Evolutionary conservation across 2,113 vertebrate genomes (phyloP), one percentile per base, ranked within the genome.

Genomic region (Ailuropoda melanoleuca): DNA sequence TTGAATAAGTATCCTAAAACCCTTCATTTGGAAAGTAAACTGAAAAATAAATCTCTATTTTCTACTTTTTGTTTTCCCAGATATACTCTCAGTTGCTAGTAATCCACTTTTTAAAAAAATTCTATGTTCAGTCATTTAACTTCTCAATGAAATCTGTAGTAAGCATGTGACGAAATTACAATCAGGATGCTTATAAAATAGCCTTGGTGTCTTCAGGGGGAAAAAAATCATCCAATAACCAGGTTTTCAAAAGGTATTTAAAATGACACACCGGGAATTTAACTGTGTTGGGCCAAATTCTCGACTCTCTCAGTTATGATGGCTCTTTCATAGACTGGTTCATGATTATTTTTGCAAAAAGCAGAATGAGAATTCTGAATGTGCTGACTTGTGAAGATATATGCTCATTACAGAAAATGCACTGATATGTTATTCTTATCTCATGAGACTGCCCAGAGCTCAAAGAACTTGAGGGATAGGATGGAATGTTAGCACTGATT

Each of bases 21-120:
- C 34, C 11, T 94, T 90, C 88, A 64, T 84, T 96, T 94, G 31
- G 6, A 94, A 97, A 82, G 23, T 82, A 97, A 95, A 58, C 7
- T 50, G 24, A 37, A 95, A 93, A 21, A 29, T 85, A 50, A 84
- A 85, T 74, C 15, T 50, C 21, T 87, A 17, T 21, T 72, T 23
- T 95, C 48, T 96, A 80, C 8, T 83, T 91, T 88, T 37, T 95
- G 80, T 78, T 82, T 74, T 56, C 43, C 43, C 43, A 31, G 8
- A 86, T 43, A 92, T 37, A 90, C 23, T 29, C 19, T 74, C 31
- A 56, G 29, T 89, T 90, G 34, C 53, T 90, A 83, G 68, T 37
- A 83, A 89, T n/a, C 95, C 39, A 74, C 39, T 26, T 90, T 74
- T 86, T 84, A 84, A 95, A 66, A 31, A 82, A 77, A 48, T 77